phyloP scores from a whole-genome alignment of 2,113 vertebrate genomes.

The Mesocricetus auratus region DNA sequence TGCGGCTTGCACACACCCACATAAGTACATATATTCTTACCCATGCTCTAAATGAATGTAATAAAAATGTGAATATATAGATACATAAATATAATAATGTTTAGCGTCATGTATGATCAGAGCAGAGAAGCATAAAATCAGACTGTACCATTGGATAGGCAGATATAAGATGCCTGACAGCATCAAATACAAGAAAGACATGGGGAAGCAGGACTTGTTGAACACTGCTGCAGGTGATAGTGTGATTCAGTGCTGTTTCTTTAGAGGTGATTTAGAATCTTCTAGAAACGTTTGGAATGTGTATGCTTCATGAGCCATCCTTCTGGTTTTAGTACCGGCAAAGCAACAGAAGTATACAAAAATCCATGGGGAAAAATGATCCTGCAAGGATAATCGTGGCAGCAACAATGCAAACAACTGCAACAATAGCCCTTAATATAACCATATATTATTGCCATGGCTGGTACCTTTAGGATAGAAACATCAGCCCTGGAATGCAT shows the following conservation, averaged over 20 bases:
- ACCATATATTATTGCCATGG: neutral
- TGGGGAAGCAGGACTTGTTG: neutral
- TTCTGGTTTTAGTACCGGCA: slow-evolving; percentile 3
- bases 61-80: neutral
- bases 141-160: neutral
- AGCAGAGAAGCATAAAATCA: neutral
- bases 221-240: neutral
- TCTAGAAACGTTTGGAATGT: neutral
- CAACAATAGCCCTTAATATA: neutral
- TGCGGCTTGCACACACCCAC: neutral
- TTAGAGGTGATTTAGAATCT: neutral
- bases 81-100: neutral
- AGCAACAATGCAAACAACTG: neutral
- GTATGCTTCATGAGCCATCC: neutral
- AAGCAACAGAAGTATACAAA: neutral
- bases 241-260: neutral
- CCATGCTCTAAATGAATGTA: neutral
- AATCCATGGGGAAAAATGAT: neutral
- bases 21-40: neutral
- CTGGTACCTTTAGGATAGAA: neutral
- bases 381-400: neutral
- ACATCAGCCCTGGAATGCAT: neutral
- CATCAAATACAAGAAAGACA: neutral
- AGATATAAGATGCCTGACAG: neutral
- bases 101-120: neutral